These are phyloP conservation scores for Drosophila rubida DNA, from an alignment of 2,888 invertebrate genomes.

Conservation along the genomic window DNA sequence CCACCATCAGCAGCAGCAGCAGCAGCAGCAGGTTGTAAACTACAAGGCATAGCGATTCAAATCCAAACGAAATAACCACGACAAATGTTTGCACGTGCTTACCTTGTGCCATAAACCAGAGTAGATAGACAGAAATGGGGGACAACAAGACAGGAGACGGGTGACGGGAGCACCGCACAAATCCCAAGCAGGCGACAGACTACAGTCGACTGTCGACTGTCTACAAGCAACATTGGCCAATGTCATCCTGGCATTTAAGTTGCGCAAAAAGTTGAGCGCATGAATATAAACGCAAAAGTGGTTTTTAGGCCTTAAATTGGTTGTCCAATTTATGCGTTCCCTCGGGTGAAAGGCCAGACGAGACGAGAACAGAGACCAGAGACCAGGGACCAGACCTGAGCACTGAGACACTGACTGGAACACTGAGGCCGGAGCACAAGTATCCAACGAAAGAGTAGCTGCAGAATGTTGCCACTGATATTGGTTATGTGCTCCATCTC, in stretches of 20 bases:
- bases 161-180: constrained; percentile 24
- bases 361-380: constrained; percentile 11
- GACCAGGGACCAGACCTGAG: not conserved
- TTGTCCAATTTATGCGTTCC: constrained; percentile 77
- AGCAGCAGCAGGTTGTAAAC: constrained; percentile 71
- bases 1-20: constrained; percentile 56
- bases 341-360: constrained; percentile 38
- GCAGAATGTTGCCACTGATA: constrained; percentile 43
- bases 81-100: constrained; percentile 79
- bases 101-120: constrained; percentile 70
- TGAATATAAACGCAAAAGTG: constrained; percentile 77
- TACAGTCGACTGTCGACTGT: constrained; percentile 12
- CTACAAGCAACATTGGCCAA: constrained; percentile 32
- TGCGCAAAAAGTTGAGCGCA: constrained; percentile 52
- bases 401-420: not conserved
- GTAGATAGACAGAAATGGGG: not conserved
- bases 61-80: constrained; percentile 78
- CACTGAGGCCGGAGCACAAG: not conserved
- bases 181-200: constrained; percentile 48
- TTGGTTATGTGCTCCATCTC: constrained; percentile 15
- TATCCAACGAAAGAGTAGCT: constrained; percentile 22
- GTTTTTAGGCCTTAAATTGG: constrained; percentile 80
- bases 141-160: constrained; percentile 7
- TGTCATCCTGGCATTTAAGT: constrained; percentile 63
- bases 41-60: constrained; percentile 69